Conservation (phyloP, 2,113 vertebrate genomes). For the Gymnarchus niloticus region DNA sequence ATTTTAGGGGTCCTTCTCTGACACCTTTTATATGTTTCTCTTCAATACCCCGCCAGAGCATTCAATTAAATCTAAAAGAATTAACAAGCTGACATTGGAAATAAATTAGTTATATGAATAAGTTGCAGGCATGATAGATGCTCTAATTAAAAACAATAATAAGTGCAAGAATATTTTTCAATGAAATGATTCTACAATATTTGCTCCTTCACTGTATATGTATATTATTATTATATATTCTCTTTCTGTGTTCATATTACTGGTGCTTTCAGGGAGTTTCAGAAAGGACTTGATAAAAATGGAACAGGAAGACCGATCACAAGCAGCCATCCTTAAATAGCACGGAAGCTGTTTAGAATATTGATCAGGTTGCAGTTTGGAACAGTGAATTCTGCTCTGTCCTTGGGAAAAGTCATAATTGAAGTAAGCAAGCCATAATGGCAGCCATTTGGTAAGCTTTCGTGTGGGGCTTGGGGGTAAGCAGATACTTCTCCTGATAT, state of each 20-base stretch:
- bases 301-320: conserved; percentile 48
- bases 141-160: background rate
- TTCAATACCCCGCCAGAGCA: background rate
- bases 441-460: conserved; percentile 36
- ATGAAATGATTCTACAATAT: background rate
- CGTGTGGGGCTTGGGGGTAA: conserved; percentile 14
- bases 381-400: conserved; percentile 44
- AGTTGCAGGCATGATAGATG: background rate
- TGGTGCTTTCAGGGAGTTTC: conserved; percentile 36
- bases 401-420: conserved; percentile 46
- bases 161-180: background rate
- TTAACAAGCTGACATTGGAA: background rate
- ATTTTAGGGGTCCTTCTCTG: background rate
- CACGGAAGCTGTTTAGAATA: conserved; percentile 51
- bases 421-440: conserved; percentile 33
- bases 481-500: background rate
- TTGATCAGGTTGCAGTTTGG: conserved; percentile 53
- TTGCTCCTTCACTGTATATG: background rate
- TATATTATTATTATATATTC: background rate
- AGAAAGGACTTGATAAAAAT: conserved; percentile 50
- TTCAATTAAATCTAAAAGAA: background rate
- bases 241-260: conserved; percentile 31
- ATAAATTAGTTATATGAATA: background rate
- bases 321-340: conserved; percentile 56
- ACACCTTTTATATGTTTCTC: background rate